A percentile compares a stretch with the other conserved stretches of the same genome.
These are phyloP conservation scores for Mesorhabditis spiculigera DNA, from an alignment of 2,888 invertebrate genomes.

Conservation along the genomic window DNA sequence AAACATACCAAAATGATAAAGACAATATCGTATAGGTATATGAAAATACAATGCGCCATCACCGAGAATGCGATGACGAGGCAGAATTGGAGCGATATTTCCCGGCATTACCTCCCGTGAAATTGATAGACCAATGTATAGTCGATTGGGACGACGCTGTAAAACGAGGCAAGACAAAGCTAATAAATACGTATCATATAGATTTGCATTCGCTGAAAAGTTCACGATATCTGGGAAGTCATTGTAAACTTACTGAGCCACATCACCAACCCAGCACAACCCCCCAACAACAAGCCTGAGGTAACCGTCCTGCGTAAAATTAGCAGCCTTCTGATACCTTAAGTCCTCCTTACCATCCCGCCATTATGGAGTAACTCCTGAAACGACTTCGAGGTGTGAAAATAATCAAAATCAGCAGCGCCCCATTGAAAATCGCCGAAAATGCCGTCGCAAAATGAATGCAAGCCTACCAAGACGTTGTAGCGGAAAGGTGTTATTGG, in stretches of 20 bases:
- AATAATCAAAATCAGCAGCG: slow-evolving; percentile 1
- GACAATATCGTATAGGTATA: no score
- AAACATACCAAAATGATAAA: no score
- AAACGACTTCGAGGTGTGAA: background rate
- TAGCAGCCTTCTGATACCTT: background rate
- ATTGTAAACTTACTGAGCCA: background rate
- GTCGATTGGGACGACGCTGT: no score
- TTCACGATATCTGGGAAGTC: background rate
- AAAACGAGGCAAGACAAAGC: no score
- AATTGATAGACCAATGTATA: no score
- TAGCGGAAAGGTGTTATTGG: no score
- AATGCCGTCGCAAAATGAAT: background rate
- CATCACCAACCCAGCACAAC: background rate
- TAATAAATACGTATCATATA: no score
- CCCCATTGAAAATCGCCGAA: background rate
- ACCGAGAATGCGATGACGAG: no score
- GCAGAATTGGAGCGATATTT: no score
- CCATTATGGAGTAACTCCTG: background rate
- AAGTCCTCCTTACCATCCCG: background rate
- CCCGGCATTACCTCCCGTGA: no score
- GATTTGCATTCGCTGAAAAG: background rate
- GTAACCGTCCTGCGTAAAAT: background rate
- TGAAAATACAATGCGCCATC: no score
- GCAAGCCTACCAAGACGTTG: no score
- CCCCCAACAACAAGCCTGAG: background rate